Base-by-base conservation (phyloP, 2,113 vertebrate species). In the Takifugu flavidus region DNA sequence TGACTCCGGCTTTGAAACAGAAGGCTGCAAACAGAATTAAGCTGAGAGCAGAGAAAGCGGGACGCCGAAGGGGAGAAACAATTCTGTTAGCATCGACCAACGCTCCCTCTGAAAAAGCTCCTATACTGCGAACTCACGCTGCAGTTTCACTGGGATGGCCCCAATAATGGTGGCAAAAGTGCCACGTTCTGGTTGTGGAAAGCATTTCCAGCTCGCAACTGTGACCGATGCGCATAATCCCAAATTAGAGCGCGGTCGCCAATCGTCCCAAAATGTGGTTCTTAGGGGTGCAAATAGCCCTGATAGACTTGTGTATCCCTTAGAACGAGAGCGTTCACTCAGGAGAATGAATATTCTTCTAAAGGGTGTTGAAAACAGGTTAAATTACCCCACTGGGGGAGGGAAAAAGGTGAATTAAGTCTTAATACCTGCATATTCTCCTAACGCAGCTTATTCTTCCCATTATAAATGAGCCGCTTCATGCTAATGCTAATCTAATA, bases 261-360 rank as follows among this genome's bases (percentile, higher is more conserved):
- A 10, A 39, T 39, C 34, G 4, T 10, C 34, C 34, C 42, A 53
- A 74, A 65, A 69, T 72, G 46, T 46, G 4, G 56, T 72, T 75
- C 62, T 59, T 34, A 4, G 20, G 26, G 51, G 15, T 3, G 6
- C 34, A 72, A 39, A 62, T 59, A 25, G 46, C 60, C 61, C 64
- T 75, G 10, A 62, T 51, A 15, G 51, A 28, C 51, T 54, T 12
- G 43, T 5, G 13, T 14, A 3, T 31, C n/a, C 20, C 25, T 25
- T 52, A 51, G 13, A 44, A 4, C 2, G 2, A 56, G 29, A 50
- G 34, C 5, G 49, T 55, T 42, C 25, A 52, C 3, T 6, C 52
- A 12, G 44, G 11, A 39, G 2, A 39, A 39, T 10, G 11, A 10
- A 39, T 10, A 31, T 31, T 31, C 29, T 31, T 4, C 29, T 5